phyloP scores from a whole-genome alignment of 2,797 vertebrate species.

The Anguilla pacifica region DNA sequence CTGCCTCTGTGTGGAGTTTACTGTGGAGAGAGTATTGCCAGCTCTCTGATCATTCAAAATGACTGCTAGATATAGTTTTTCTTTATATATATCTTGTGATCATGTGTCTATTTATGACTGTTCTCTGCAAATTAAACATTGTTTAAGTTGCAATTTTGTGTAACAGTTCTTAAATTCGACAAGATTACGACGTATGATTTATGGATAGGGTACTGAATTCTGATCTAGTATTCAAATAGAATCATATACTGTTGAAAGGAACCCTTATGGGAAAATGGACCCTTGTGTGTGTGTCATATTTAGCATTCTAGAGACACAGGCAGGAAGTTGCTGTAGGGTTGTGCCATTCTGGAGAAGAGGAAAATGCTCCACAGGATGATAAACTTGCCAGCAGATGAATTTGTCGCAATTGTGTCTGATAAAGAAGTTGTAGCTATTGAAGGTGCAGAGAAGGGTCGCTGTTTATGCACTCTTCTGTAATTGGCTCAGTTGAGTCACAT shows the following conservation, averaged over 20 bases:
- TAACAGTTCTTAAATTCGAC: neutral
- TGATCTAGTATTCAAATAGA: neutral
- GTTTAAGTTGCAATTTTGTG: neutral
- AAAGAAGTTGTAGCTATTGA: neutral
- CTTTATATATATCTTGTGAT: neutral
- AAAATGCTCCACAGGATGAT: conserved; percentile 1
- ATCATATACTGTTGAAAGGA: neutral
- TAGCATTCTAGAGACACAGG: neutral
- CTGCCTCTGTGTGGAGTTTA: neutral
- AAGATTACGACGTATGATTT: neutral
- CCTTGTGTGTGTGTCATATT: neutral
- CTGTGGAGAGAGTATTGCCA: neutral
- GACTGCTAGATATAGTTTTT: neutral
- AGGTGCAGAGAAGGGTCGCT: neutral
- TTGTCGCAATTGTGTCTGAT: neutral
- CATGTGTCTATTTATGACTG: neutral
- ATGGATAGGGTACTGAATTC: neutral
- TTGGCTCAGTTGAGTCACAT: neutral
- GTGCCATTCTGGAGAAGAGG: neutral
- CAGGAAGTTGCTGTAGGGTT: neutral
- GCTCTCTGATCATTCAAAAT: neutral
- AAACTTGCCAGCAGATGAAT: conserved; percentile 10
- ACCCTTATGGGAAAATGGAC: neutral
- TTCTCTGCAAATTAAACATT: neutral
- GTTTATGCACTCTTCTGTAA: neutral